Percentiles rank a stretch among this genome's conserved stretches.
These are phyloP conservation scores for Masnerella sp. DNA, from an alignment of 2,888 invertebrate genomes.

Conservation along the genomic window DNA sequence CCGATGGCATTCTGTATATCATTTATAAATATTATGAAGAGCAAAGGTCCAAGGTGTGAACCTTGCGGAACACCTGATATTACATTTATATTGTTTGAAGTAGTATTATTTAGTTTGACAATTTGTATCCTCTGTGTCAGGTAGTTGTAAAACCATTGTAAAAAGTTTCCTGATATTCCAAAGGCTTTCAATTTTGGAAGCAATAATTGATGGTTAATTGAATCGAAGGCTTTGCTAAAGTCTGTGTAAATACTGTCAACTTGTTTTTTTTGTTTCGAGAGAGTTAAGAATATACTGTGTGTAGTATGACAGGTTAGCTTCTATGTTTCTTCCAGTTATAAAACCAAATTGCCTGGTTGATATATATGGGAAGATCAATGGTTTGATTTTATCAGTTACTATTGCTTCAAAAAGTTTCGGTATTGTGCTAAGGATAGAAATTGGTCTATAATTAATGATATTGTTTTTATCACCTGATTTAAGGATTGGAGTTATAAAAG, in stretches of 20 bases:
- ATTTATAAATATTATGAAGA: conserved; percentile 10
- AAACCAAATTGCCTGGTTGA: conserved; percentile 8
- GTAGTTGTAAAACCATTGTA: conserved; percentile 9
- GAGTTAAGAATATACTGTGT: conserved; percentile 9
- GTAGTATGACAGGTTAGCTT: background rate
- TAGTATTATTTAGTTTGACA: conserved; percentile 1
- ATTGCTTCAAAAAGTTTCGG: conserved; percentile 12
- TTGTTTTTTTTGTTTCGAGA: background rate
- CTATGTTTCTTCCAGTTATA: background rate
- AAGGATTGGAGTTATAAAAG: conserved; percentile 11
- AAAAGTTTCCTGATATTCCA: conserved; percentile 1
- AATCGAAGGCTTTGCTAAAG: conserved; percentile 21
- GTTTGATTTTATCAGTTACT: background rate
- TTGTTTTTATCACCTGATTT: conserved; percentile 4
- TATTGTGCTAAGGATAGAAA: conserved; percentile 4
- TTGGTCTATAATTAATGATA: conserved; percentile 14
- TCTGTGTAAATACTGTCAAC: conserved; percentile 10
- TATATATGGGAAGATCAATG: background rate
- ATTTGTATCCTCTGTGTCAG: conserved; percentile 1
- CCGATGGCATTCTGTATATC: background rate
- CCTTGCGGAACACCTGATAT: conserved; percentile 19
- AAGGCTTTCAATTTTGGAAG: background rate
- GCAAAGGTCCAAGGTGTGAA: conserved; percentile 1
- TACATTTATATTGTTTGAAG: background rate
- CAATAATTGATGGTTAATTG: conserved; percentile 8